A percentile compares a stretch with the other conserved stretches of the same genome.
These are phyloP conservation scores for Nycticorax nycticorax DNA, from an alignment of 2,113 vertebrate species.

Conservation along the genomic window DNA sequence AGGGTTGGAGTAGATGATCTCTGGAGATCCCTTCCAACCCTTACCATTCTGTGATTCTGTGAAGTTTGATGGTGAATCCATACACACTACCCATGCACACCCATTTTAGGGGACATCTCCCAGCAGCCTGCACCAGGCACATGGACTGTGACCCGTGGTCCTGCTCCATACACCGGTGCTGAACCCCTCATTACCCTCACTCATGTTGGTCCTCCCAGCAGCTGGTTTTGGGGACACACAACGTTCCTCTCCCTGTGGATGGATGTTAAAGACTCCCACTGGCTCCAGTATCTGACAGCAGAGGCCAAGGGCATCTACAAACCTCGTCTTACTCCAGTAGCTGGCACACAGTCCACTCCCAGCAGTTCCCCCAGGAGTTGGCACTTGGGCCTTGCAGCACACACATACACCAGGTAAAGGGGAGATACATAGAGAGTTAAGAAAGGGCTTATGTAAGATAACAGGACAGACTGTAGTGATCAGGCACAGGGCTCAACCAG, in stretches of 20 bases:
- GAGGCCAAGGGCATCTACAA: no score
- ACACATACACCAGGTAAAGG: no score
- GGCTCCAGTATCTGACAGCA: not conserved
- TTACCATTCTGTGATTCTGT: no score
- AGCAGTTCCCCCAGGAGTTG: no score
- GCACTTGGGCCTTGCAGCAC: no score
- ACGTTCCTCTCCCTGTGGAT: not conserved
- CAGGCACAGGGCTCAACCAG: not conserved
- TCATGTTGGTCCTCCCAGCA: not conserved
- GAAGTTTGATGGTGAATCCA: no score
- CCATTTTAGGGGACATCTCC: not conserved
- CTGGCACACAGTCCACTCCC: no score
- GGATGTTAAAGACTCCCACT: not conserved
- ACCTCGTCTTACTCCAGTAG: no score
- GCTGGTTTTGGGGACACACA: not conserved
- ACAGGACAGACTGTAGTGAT: not conserved
- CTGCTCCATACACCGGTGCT: not conserved
- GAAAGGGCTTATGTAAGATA: not conserved
- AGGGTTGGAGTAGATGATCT: no score
- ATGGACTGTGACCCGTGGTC: not conserved
- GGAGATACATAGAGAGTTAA: not conserved
- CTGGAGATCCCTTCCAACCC: no score
- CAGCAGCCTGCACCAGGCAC: not conserved
- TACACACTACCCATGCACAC: rapidly evolving
- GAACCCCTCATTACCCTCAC: not conserved